These are phyloP conservation scores for Helostoma temminkii DNA, from an alignment of 2,797 vertebrate genomes.

Conservation along the genomic window DNA sequence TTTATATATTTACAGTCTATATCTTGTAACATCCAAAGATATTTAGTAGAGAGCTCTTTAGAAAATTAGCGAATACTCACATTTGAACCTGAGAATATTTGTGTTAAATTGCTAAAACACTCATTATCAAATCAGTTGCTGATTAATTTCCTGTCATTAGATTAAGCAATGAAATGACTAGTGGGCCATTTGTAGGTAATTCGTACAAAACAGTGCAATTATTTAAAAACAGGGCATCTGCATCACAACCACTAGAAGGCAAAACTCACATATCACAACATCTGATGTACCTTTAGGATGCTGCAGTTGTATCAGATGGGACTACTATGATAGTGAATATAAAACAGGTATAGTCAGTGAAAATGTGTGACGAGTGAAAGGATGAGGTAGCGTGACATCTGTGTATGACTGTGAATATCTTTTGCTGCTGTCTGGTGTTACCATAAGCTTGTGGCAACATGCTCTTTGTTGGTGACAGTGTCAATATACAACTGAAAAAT, in stretches of 20 bases:
- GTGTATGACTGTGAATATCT: constrained; percentile 10
- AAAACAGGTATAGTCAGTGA: neutral
- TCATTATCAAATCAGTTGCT: neutral
- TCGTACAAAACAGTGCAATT: neutral
- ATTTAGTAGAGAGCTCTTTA: too few relatives aligned
- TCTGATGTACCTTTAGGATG: neutral
- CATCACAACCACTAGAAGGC: neutral
- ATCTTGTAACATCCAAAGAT: too few relatives aligned
- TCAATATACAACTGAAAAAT: constrained; percentile 26
- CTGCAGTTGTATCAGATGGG: constrained; percentile 10
- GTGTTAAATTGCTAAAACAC: too few relatives aligned
- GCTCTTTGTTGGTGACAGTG: neutral
- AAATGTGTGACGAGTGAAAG: constrained; percentile 12
- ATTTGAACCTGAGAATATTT: neutral
- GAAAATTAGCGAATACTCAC: too few relatives aligned
- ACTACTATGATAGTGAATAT: neutral
- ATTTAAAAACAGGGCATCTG: neutral
- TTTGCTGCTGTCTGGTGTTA: constrained; percentile 11
- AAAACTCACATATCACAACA: constrained; percentile 1
- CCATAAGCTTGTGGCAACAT: neutral
- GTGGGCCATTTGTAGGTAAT: neutral
- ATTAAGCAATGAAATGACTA: neutral
- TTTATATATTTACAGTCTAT: too few relatives aligned
- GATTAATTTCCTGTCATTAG: neutral
- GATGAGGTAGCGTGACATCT: constrained; percentile 5